phyloP scores from a whole-genome alignment of 1,140 invertebrate species.

The Anoplophora glabripennis region DNA sequence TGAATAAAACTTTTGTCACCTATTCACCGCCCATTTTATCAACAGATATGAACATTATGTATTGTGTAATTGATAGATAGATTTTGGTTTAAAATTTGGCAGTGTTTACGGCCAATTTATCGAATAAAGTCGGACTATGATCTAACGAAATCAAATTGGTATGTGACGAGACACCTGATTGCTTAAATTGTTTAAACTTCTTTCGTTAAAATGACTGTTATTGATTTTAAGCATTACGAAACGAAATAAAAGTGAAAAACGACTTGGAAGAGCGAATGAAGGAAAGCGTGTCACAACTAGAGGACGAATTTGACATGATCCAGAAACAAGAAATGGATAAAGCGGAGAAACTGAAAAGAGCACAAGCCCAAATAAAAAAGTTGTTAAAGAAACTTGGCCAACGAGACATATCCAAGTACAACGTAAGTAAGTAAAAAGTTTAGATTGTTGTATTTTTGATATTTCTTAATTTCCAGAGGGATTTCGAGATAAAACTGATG shows the following conservation, averaged over 20 bases:
- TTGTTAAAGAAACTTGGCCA: constrained; percentile 28
- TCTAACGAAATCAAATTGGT: no score
- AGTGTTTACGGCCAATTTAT: no score
- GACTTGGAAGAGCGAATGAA: constrained; percentile 18
- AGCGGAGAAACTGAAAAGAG: constrained; percentile 45
- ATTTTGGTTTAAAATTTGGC: no score
- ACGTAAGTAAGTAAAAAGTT: constrained; percentile 28
- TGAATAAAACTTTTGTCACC: no score
- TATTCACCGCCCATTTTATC: no score
- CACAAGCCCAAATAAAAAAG: constrained; percentile 37
- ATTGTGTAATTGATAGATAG: no score
- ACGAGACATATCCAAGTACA: constrained; percentile 32
- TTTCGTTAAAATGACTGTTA: neutral
- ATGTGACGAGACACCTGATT: no score
- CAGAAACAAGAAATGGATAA: constrained; percentile 42
- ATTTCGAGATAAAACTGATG: constrained; percentile 41
- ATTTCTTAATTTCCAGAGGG: constrained; percentile 36
- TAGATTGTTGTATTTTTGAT: neutral
- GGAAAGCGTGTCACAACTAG: constrained; percentile 27
- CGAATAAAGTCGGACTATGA: no score
- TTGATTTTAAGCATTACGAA: constrained; percentile 26
- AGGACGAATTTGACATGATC: constrained; percentile 42
- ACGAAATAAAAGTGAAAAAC: constrained; percentile 27
- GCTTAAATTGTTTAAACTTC: neutral
- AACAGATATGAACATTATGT: no score